Percentiles rank a stretch among this genome's conserved stretches.
Evolutionary conservation across 2,888 invertebrate genomes (phyloP).

Genomic region (Volucella inanis): DNA sequence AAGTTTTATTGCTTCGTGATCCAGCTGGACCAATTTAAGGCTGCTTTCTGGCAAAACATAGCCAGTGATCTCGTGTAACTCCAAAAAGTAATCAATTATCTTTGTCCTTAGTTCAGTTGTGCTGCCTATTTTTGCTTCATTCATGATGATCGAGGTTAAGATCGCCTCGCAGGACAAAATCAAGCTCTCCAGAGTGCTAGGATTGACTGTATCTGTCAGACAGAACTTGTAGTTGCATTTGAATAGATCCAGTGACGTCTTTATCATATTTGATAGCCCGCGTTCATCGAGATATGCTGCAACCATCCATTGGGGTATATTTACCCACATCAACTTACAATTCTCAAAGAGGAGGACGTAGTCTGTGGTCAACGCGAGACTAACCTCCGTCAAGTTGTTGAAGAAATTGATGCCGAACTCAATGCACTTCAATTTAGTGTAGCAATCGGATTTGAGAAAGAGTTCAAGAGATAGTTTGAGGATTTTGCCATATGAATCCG

Average conservation of each 20-base stretch:
- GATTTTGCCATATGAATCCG: constrained; percentile 7
- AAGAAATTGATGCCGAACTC: constrained; percentile 55
- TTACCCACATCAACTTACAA: constrained; percentile 59
- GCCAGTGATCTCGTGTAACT: constrained; percentile 39
- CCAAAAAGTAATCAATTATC: constrained; percentile 36
- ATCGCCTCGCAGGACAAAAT: constrained; percentile 43
- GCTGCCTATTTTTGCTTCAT: constrained; percentile 7
- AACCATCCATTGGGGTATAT: constrained; percentile 49
- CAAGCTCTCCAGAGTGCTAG: constrained; percentile 9
- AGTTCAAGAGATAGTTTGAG: constrained; percentile 45
- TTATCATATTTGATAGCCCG: constrained; percentile 20
- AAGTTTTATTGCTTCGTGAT: constrained; percentile 23
- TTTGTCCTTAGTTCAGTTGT: constrained; percentile 31
- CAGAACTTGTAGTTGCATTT: constrained; percentile 44
- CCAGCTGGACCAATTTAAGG: constrained; percentile 11
- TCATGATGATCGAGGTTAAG: constrained; percentile 18
- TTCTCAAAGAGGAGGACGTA: constrained; percentile 55
- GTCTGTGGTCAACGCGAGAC: background rate
- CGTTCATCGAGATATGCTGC: constrained; percentile 38
- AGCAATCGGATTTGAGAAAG: constrained; percentile 35
- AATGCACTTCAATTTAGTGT: constrained; percentile 57
- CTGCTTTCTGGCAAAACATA: background rate
- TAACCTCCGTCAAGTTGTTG: constrained; percentile 31
- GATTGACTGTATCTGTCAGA: constrained; percentile 28
- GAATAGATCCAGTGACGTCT: constrained; percentile 29